phyloP scores from a whole-genome alignment of 2,797 vertebrate genomes.

The Xiphophorus birchmanni region DNA sequence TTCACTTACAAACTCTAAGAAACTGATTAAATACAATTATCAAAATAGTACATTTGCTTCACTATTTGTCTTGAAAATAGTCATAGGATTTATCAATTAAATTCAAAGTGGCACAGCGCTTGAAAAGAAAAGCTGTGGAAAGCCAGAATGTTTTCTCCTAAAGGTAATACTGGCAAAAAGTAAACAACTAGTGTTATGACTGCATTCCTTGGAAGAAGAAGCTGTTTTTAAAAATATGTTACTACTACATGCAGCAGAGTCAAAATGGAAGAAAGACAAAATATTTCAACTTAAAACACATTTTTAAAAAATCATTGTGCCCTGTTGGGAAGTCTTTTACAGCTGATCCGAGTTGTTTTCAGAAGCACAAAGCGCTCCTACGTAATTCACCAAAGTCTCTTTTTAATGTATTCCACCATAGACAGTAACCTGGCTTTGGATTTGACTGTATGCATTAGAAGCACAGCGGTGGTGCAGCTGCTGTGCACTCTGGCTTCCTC shows the following conservation, averaged over 20 bases:
- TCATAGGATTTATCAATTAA: slow-evolving; percentile 52
- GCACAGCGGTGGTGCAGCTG: slow-evolving; percentile 59
- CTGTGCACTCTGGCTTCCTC: slow-evolving; percentile 66
- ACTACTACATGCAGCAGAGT: not conserved
- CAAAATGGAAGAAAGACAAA: slow-evolving; percentile 5
- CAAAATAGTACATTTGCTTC: slow-evolving; percentile 6
- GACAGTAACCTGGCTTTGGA: slow-evolving; percentile 24
- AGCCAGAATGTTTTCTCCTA: not conserved
- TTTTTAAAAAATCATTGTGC: not conserved
- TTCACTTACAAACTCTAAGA: not conserved
- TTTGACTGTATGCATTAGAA: slow-evolving; percentile 39
- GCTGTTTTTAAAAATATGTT: not conserved
- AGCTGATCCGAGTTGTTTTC: slow-evolving; percentile 11
- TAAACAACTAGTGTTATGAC: not conserved
- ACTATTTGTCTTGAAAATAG: slow-evolving; percentile 16
- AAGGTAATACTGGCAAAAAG: not conserved
- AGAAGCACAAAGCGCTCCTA: not conserved
- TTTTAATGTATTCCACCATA: slow-evolving; percentile 12
- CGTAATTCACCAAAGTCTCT: slow-evolving; percentile 8
- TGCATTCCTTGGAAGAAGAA: not conserved
- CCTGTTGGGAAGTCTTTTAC: slow-evolving; percentile 6
- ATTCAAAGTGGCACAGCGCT: slow-evolving; percentile 51
- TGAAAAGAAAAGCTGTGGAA: slow-evolving; percentile 15
- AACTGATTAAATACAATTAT: slow-evolving; percentile 6
- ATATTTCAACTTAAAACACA: slow-evolving; percentile 10